Conservation (phyloP, 2,888 invertebrate genomes). For the Brenthis ino region DNA sequence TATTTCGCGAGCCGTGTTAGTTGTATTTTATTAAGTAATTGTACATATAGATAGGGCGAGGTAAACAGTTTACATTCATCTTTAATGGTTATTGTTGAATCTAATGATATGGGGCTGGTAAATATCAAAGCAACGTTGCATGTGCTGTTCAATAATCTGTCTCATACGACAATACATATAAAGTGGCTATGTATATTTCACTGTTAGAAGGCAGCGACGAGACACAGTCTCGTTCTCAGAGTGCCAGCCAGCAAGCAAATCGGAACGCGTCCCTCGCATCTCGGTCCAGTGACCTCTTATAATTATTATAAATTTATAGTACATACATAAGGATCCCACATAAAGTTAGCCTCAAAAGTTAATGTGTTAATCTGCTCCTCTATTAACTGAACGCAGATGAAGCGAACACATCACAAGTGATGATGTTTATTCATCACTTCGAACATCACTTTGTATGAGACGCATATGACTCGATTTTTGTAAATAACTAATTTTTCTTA, state of each 20-base stretch:
- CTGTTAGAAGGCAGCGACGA: slow-evolving; percentile 45
- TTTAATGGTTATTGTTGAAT: slow-evolving; percentile 72
- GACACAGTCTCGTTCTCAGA: background rate
- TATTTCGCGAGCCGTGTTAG: slow-evolving; percentile 75
- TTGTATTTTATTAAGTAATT: slow-evolving; percentile 67
- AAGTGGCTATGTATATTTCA: slow-evolving; percentile 67
- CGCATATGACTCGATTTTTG: slow-evolving; percentile 9
- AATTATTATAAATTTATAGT: slow-evolving; percentile 52
- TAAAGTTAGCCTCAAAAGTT: slow-evolving; percentile 56
- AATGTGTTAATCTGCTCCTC: slow-evolving; percentile 57
- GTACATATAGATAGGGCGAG: slow-evolving; percentile 79
- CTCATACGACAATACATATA: slow-evolving; percentile 50
- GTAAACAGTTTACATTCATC: slow-evolving; percentile 68
- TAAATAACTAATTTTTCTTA: slow-evolving; percentile 18
- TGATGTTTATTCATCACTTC: slow-evolving; percentile 18
- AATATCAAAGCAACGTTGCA: slow-evolving; percentile 63
- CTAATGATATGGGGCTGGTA: slow-evolving; percentile 54
- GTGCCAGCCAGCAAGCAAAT: slow-evolving; percentile 40
- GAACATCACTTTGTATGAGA: slow-evolving; percentile 24
- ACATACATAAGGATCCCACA: slow-evolving; percentile 55
- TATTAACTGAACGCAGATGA: slow-evolving; percentile 60
- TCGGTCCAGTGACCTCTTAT: slow-evolving; percentile 52
- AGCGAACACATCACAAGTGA: background rate
- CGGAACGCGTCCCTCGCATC: slow-evolving; percentile 64
- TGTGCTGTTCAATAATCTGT: slow-evolving; percentile 63